phyloP scores from a whole-genome alignment of 2,888 invertebrate genomes.

The Agrochola macilenta region DNA sequence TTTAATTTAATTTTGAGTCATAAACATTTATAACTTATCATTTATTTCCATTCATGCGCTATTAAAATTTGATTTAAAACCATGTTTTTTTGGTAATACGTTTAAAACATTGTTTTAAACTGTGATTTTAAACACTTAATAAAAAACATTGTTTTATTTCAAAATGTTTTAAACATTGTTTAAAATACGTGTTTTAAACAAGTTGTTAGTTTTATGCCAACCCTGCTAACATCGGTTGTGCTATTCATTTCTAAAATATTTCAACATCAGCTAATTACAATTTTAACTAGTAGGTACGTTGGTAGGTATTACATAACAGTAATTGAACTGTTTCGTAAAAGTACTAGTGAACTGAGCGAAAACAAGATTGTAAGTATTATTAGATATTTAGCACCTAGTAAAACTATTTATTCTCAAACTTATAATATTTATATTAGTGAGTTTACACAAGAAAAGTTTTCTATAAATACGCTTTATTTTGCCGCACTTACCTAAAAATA shows the following conservation, averaged over 20 bases:
- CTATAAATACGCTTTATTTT: conserved; percentile 31
- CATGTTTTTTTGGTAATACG: too few relatives aligned
- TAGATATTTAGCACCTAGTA: conserved; percentile 5
- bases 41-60: too few relatives aligned
- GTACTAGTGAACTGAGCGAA: not conserved
- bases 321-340: conserved; percentile 8
- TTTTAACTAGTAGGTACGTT: not conserved
- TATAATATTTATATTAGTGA: conserved; percentile 21
- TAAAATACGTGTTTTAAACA: too few relatives aligned
- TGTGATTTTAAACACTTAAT: too few relatives aligned
- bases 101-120: too few relatives aligned
- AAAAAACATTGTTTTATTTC: too few relatives aligned
- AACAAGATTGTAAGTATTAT: conserved; percentile 12
- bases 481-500: conserved; percentile 23
- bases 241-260: not conserved
- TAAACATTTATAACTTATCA: too few relatives aligned
- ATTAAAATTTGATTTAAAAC: too few relatives aligned
- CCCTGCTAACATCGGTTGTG: too few relatives aligned
- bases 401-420: not conserved
- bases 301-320: not conserved
- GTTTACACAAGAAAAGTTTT: not conserved
- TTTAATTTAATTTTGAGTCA: too few relatives aligned
- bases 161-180: too few relatives aligned
- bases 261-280: not conserved
- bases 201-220: too few relatives aligned